Percentiles rank a stretch among this genome's conserved stretches.
These are phyloP conservation scores for Elymnias hypermnestra DNA, from an alignment of 1,140 invertebrate genomes.

Conservation along the genomic window DNA sequence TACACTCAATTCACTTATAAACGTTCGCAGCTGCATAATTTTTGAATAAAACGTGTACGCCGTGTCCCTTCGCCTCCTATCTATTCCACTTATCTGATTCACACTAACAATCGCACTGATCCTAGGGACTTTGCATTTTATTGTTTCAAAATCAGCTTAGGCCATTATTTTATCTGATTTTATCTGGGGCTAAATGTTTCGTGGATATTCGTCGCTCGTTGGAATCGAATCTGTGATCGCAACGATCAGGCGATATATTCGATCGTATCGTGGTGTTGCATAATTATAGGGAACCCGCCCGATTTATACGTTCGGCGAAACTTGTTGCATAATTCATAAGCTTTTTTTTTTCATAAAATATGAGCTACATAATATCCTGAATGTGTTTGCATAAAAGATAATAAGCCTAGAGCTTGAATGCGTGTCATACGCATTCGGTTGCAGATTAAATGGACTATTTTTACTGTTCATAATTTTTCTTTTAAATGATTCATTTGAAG, in stretches of 20 bases:
- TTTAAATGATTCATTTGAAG: too few relatives aligned
- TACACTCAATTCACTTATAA: slow-evolving; percentile 23
- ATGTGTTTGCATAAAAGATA: slow-evolving; percentile 4
- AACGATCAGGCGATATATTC: slow-evolving; percentile 41
- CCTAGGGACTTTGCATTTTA: slow-evolving; percentile 46
- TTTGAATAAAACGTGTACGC: slow-evolving; percentile 37
- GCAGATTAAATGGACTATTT: not conserved
- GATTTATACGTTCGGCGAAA: slow-evolving; percentile 36
- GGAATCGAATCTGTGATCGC: slow-evolving; percentile 41
- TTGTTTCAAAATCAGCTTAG: slow-evolving; percentile 61
- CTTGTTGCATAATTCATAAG: slow-evolving; percentile 43
- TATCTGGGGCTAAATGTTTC: slow-evolving; percentile 59
- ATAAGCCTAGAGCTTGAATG: not conserved
- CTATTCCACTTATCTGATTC: slow-evolving; percentile 61
- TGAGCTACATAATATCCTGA: slow-evolving; percentile 3
- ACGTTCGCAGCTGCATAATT: slow-evolving; percentile 37
- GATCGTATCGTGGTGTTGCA: slow-evolving; percentile 55
- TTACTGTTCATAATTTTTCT: too few relatives aligned
- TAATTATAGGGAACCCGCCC: slow-evolving; percentile 56
- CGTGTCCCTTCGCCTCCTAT: slow-evolving; percentile 46
- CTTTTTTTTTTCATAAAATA: slow-evolving; percentile 14
- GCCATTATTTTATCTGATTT: slow-evolving; percentile 51
- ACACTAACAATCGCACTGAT: slow-evolving; percentile 59
- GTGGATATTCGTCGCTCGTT: slow-evolving; percentile 65
- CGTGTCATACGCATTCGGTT: not conserved